Conservation (phyloP, 2,888 invertebrate genomes). For the Caenorhabditis japonica region DNA sequence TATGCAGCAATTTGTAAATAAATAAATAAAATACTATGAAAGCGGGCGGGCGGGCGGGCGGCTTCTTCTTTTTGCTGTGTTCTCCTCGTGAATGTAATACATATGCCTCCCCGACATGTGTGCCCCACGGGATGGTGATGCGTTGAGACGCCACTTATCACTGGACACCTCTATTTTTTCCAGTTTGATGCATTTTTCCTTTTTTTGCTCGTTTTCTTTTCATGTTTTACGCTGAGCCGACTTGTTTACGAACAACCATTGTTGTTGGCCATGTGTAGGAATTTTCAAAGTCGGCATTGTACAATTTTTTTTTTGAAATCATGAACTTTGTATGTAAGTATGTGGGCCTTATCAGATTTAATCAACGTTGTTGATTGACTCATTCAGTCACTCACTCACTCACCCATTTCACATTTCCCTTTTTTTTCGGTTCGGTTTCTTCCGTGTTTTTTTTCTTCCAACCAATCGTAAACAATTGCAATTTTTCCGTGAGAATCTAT, state of each 20-base stretch:
- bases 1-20: constrained; percentile 45
- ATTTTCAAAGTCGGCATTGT: too few relatives aligned
- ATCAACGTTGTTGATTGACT: constrained; percentile 20
- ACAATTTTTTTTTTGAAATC: constrained; percentile 1
- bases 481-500: constrained; percentile 14
- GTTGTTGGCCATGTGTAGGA: constrained; percentile 27
- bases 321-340: too few relatives aligned
- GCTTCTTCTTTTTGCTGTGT: constrained; percentile 45
- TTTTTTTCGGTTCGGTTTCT: neutral
- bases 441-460: constrained; percentile 6
- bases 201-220: neutral
- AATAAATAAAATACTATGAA: too few relatives aligned
- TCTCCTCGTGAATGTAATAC: constrained; percentile 34
- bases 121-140: constrained; percentile 33
- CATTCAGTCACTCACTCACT: constrained; percentile 5
- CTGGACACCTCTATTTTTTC: constrained; percentile 35
- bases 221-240: constrained; percentile 1
- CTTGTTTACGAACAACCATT: constrained; percentile 1
- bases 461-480: constrained; percentile 46
- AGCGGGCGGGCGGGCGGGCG: constrained; percentile 20
- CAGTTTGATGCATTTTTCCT: constrained; percentile 3
- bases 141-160: constrained; percentile 36
- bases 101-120: constrained; percentile 19
- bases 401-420: constrained; percentile 45
- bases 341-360: constrained; percentile 13